These are phyloP conservation scores for Cyrtodaria siliqua DNA, from an alignment of 2,888 invertebrate species.

Conservation along the genomic window DNA sequence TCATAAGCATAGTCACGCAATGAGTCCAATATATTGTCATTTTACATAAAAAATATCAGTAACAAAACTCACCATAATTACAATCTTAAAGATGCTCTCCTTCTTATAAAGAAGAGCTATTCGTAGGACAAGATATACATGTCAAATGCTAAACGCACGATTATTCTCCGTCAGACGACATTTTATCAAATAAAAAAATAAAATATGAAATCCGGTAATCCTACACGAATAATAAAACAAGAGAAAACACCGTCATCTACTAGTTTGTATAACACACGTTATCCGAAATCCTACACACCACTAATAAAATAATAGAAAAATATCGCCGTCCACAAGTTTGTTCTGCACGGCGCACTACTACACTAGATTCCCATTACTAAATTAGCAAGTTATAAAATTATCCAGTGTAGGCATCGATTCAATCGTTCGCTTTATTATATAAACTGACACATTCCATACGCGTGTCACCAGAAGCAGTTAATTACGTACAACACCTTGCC, in stretches of 20 bases:
- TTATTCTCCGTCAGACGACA: too few relatives aligned
- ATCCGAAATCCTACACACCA: too few relatives aligned
- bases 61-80: too few relatives aligned
- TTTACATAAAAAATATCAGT: too few relatives aligned
- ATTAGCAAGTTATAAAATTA: background rate
- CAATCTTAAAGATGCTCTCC: too few relatives aligned
- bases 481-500: background rate
- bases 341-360: background rate
- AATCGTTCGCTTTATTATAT: background rate
- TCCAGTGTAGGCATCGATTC: background rate
- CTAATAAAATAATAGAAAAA: background rate
- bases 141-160: too few relatives aligned
- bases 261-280: background rate
- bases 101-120: too few relatives aligned
- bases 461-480: background rate
- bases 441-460: background rate
- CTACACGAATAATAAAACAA: background rate
- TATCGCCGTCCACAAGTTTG: background rate
- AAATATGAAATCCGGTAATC: background rate
- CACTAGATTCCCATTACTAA: background rate
- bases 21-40: too few relatives aligned
- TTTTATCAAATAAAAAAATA: too few relatives aligned
- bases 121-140: too few relatives aligned
- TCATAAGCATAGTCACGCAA: too few relatives aligned
- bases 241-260: background rate